Base-by-base conservation (phyloP, 2,797 vertebrate genomes). In the Leptoclinus maculatus region DNA sequence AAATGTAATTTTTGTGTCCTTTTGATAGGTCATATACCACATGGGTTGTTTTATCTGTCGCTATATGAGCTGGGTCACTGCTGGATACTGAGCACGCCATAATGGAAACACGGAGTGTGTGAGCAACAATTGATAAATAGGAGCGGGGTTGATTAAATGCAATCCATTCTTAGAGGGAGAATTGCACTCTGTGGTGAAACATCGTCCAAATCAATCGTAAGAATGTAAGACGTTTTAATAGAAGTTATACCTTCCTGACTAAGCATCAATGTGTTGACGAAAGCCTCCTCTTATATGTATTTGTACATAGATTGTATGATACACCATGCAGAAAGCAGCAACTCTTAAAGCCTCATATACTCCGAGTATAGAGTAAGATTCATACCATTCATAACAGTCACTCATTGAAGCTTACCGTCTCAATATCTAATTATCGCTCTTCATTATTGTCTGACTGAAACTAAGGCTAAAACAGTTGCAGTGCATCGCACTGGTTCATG, bases 1-100 rank as follows among this genome's bases (percentile, higher is more conserved):
- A 90, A 80, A 91, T 92, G 82, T 83, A 88, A 91, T 91, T 89
- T 87, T 79, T 83, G 77, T 69, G 89, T 91, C 90, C 90, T 91
- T 91, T 84, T 86, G 74, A 88, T 87, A 73, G 89, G 87, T 88
- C 84, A 71, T 45, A 81, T 45, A 81, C 75, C 56, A 73, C 83
- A 74, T 27, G 38, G 38, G 68, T 62, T 57, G 75, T 45, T 76
- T 74, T 89, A 83, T 88, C 79, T 83, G 68, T 71, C 11, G 56
- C 78, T 64, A 23, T 66, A 23, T 23, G 68, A 85, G 81, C 58
- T 4, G 65, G 76, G 82, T 85, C 79, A 82, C 66, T 36, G 82
- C 79, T 65, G 77, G 74, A 80, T 75, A 69, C 65, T 56, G 68
- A 82, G 38, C 43, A 19, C 47, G 29, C 41, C 8, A 59, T 74